phyloP scores from a whole-genome alignment of 2,888 invertebrate genomes.

The Oscheius sp. region DNA sequence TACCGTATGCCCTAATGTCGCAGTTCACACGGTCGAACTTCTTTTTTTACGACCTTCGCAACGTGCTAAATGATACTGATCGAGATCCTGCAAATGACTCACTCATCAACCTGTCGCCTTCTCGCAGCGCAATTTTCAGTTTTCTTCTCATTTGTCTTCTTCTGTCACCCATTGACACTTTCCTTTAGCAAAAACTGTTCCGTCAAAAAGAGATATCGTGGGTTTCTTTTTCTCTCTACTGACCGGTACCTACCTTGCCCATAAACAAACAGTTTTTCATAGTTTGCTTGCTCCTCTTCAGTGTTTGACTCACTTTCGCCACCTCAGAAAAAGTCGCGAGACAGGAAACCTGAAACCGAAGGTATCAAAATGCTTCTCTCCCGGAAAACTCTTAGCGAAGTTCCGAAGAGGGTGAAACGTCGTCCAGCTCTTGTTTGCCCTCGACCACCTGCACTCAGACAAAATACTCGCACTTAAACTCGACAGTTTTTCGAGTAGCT shows the following conservation, averaged over 20 bases:
- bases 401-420: slow-evolving; percentile 20
- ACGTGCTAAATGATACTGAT: slow-evolving; percentile 24
- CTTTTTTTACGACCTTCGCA: slow-evolving; percentile 27
- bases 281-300: slow-evolving; percentile 10
- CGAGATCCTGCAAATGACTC: slow-evolving; percentile 21
- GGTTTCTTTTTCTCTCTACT: not conserved
- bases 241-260: not conserved
- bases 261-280: not conserved
- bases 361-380: slow-evolving; percentile 29
- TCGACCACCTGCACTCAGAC: slow-evolving; percentile 32
- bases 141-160: slow-evolving; percentile 20
- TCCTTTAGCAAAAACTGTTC: slow-evolving; percentile 3
- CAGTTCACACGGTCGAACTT: slow-evolving; percentile 16
- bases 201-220: not conserved
- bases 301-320: slow-evolving; percentile 22
- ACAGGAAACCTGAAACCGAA: slow-evolving; percentile 24
- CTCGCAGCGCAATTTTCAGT: slow-evolving; percentile 25
- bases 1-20: slow-evolving; percentile 1
- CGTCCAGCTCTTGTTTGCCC: slow-evolving; percentile 31
- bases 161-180: slow-evolving; percentile 16
- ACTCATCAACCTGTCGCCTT: slow-evolving; percentile 23
- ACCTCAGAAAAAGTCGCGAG: slow-evolving; percentile 18
- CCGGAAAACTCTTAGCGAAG: slow-evolving; percentile 29
- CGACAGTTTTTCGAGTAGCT: slow-evolving; percentile 27
- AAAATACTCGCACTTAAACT: slow-evolving; percentile 26